phyloP scores from a whole-genome alignment of 2,113 vertebrate species.

The Butorides virescens region DNA sequence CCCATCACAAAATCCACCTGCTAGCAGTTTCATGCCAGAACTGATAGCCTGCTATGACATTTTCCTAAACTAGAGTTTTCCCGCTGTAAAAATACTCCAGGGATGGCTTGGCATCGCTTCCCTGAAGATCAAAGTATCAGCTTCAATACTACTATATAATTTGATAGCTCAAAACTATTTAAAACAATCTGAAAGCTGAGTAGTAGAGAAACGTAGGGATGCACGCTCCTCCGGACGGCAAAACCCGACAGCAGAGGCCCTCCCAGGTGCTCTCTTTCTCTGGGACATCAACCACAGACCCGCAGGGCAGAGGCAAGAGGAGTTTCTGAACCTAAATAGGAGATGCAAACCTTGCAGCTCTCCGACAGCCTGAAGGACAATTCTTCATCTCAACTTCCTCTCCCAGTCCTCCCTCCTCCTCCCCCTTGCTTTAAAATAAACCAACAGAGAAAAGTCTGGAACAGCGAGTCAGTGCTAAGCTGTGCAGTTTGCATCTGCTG shows the following conservation, averaged over 20 bases:
- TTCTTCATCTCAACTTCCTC: neutral
- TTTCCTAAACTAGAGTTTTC: neutral
- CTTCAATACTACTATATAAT: neutral
- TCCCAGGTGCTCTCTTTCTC: neutral
- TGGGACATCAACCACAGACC: neutral
- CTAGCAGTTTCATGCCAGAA: slow-evolving; percentile 19
- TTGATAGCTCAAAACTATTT: neutral
- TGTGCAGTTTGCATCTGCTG: neutral
- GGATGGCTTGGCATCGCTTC: neutral
- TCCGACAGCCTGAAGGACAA: neutral
- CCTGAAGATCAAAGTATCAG: neutral
- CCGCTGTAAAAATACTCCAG: neutral
- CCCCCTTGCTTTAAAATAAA: neutral
- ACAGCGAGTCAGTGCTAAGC: neutral
- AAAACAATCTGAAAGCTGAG: neutral
- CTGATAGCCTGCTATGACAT: slow-evolving; percentile 13
- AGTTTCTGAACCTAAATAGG: neutral
- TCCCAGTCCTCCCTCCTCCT: neutral
- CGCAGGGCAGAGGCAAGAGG: neutral
- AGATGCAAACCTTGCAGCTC: neutral
- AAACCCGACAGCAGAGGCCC: neutral
- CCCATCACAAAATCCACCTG: neutral
- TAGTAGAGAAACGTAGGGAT: neutral
- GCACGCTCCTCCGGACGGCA: neutral
- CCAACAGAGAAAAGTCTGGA: neutral